Evolutionary conservation across 2,113 vertebrate genomes (phyloP), one percentile per base, ranked within the genome.

Genomic region (Origma solitaria): DNA sequence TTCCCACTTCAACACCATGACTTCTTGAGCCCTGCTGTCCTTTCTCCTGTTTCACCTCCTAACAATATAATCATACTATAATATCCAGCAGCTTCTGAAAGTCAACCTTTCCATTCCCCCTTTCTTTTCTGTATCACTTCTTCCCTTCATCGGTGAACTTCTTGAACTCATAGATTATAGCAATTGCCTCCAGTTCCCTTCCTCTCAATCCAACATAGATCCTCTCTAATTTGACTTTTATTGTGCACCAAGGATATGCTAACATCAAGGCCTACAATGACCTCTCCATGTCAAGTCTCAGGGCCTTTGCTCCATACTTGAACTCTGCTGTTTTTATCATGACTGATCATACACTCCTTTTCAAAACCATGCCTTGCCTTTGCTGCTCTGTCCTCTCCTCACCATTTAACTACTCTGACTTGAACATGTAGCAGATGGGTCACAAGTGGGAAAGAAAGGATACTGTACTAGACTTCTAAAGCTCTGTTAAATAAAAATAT

Each of bases 221-320:
- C 11, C 44, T 68, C 56, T 76, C 53, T 76, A 78, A 78, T 89
- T 89, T 92, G 51, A 40, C 69, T 94, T 83, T 30, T 56, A 53
- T 78, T 92, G 80, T 20, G 5, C 91, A 56, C 56, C 64, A 75
- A 86, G 60, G 77, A 71, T 62, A 78, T 37, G 15, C 10, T 75
- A 78, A 94, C 88, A 94, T 95, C 92, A 97, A 97, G 95, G 88
- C 51, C 72, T 81, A 53, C 69, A 56, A 84, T 94, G 95, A 97
- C 95, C 95, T 92, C 51, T 93, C 62, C 68, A 86, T 77, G 90
- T 95, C 95, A 93, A 81, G 60, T 68, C 68, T 78, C 88, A 89
- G 33, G 91, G 88, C 92, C 95, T 96, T 96, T 97, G 88, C 94
- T 92, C 88, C 72, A 11, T 75, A 75, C 76, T 88, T 94, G 95